A percentile compares a stretch with the other conserved stretches of the same genome.
Evolutionary conservation across 2,113 vertebrate species (phyloP).

Genomic region (Progne subis): DNA sequence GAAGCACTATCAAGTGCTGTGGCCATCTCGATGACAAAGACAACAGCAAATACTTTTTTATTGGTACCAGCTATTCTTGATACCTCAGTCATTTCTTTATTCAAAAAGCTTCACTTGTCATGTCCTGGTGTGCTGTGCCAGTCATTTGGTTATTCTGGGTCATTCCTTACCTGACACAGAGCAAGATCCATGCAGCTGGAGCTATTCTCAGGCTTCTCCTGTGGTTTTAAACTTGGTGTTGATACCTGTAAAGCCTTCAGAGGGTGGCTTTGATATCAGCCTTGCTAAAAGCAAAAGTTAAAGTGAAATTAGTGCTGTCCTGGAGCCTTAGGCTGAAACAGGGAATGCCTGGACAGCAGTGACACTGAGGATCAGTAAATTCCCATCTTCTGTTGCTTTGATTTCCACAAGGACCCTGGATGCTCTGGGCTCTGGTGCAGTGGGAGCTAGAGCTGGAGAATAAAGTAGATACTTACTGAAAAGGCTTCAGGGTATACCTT

Average conservation of each 20-base stretch:
- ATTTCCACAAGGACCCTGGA: background rate
- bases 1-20: no score
- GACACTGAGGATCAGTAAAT: rapidly evolving
- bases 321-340: background rate
- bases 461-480: background rate
- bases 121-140: background rate
- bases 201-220: background rate
- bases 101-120: background rate
- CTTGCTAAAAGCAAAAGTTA: background rate
- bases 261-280: background rate
- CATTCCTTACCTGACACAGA: background rate
- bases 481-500: background rate
- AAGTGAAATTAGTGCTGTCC: background rate
- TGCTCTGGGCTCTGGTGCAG: background rate
- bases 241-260: background rate
- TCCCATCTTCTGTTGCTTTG: rapidly evolving
- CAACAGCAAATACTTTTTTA: background rate
- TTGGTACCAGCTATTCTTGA: background rate
- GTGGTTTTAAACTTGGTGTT: background rate
- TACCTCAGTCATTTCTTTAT: background rate
- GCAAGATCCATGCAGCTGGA: background rate
- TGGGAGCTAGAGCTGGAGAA: background rate
- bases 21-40: no score
- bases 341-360: background rate
- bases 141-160: background rate